Evolutionary conservation across 2,797 vertebrate genomes (phyloP).

Genomic region (Anabas testudineus): DNA sequence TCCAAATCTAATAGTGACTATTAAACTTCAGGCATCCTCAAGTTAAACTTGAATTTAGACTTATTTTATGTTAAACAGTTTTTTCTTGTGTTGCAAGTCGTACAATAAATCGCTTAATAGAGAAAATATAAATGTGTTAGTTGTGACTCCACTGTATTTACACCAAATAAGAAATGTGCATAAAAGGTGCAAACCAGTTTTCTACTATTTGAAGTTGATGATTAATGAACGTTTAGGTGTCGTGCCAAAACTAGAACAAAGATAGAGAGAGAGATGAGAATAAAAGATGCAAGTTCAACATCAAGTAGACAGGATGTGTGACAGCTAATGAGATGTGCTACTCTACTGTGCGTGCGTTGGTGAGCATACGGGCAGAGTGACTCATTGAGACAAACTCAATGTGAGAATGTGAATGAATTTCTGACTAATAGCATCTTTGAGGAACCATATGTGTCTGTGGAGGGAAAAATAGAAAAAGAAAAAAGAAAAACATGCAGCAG

Average conservation of each 20-base stretch:
- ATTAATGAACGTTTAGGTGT: too few relatives aligned
- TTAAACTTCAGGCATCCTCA: too few relatives aligned
- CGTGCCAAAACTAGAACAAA: background rate
- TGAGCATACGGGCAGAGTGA: conserved; percentile 41
- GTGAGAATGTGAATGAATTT: conserved; percentile 74
- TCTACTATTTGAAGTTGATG: too few relatives aligned
- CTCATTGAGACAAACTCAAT: conserved; percentile 70
- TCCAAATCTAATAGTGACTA: too few relatives aligned
- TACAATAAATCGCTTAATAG: too few relatives aligned
- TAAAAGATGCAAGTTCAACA: conserved; percentile 13
- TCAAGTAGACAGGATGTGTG: conserved; percentile 37
- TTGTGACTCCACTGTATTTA: too few relatives aligned
- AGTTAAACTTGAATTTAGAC: too few relatives aligned
- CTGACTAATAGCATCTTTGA: conserved; percentile 70
- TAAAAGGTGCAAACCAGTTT: too few relatives aligned
- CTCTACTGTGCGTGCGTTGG: background rate
- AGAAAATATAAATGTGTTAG: too few relatives aligned
- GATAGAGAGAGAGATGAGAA: background rate
- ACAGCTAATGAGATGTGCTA: conserved; percentile 40
- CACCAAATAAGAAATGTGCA: too few relatives aligned
- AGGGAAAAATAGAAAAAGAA: conserved; percentile 20
- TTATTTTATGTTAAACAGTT: too few relatives aligned
- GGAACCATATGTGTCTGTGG: conserved; percentile 66
- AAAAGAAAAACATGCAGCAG: conserved; percentile 60
- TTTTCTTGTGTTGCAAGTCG: too few relatives aligned